Base-by-base conservation (phyloP, 2,888 invertebrate genomes). In the Hirtodrosophila duncani region DNA sequence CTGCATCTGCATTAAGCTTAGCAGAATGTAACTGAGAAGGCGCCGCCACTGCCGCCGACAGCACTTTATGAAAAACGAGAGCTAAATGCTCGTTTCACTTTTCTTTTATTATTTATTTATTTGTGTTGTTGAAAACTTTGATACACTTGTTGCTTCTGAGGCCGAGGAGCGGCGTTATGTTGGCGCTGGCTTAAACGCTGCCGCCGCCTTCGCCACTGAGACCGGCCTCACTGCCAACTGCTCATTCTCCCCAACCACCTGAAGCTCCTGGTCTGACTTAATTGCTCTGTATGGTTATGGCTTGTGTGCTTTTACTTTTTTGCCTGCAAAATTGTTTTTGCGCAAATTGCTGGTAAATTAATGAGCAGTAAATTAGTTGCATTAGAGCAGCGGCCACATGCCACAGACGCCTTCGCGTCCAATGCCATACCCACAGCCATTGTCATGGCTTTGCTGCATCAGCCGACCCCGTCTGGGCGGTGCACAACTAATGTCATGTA, bases 41-140 rank as follows among this genome's bases (percentile, higher is more conserved):
- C 53, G 45, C 21, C 13, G 21, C 14, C 42, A 20, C 36, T 13
- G 46, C 11, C 21, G 23, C 26, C n/a, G 6, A 3, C 8, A 6
- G 1, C n/a, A n/a, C 41, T 49, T 37, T 75, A 63, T 77, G 71
- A 75, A 78, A 77, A 78, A 69, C 81, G 81, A 78, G 81, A 78
- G 81, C 81, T 81, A 78, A 64, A 67, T 59, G 67, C 58, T 70
- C 69, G 77, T 77, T 78, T 78, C 81, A 79, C 80, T 78, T 78
- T 81, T 75, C 77, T 67, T 82, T 75, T 82, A 58, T 64, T 71
- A 63, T 68, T 72, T 79, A 58, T 50, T 59, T 58, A 74, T 59
- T 60, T 63, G 59, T 60, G 39, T 45, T 26, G 24, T 29, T 41
- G 52, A 56, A 45, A 57, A 53, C 51, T 61, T 62, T 69, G 67